Percentiles rank a stretch among this genome's conserved stretches.
phyloP scores from a whole-genome alignment of 1,140 invertebrate species.

The Drosophila quadrilineata region DNA sequence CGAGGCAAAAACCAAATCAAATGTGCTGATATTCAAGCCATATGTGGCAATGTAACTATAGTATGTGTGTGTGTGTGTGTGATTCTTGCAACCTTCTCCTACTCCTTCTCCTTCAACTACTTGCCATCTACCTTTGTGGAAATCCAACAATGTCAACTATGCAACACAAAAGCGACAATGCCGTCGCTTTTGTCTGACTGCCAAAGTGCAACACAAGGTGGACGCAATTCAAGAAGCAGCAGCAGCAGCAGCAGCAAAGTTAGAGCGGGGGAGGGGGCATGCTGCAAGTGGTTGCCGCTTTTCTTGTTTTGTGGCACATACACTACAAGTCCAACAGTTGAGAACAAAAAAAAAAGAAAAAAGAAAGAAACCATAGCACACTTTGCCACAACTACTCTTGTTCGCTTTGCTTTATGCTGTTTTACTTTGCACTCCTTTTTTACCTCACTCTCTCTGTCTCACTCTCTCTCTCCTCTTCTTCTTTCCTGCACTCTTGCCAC shows the following conservation, averaged over 20 bases:
- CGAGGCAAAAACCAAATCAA: constrained; percentile 68
- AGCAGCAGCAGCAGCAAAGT: not conserved
- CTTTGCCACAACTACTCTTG: too few relatives aligned
- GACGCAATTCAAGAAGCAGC: too few relatives aligned
- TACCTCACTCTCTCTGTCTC: constrained; percentile 17
- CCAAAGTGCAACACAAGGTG: constrained; percentile 6
- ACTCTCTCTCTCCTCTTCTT: not conserved
- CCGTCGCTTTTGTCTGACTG: constrained; percentile 70
- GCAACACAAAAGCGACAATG: constrained; percentile 77
- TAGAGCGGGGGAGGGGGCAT: not conserved
- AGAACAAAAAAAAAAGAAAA: too few relatives aligned
- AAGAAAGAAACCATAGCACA: constrained; percentile 55
- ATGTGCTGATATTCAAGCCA: constrained; percentile 51
- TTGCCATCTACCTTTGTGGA: constrained; percentile 64
- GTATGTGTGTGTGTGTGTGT: constrained; percentile 15
- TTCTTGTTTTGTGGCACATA: constrained; percentile 29
- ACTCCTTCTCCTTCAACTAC: not conserved
- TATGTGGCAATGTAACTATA: not conserved
- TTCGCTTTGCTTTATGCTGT: too few relatives aligned
- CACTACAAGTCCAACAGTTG: too few relatives aligned
- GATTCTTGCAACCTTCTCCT: not conserved
- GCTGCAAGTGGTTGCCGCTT: constrained; percentile 15
- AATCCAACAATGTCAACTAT: constrained; percentile 79
- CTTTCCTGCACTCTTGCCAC: not conserved
- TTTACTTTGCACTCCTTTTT: too few relatives aligned